Percentiles rank a stretch among this genome's conserved stretches.
phyloP scores from a whole-genome alignment of 2,113 vertebrate genomes.

The Burhinus bistriatus region DNA sequence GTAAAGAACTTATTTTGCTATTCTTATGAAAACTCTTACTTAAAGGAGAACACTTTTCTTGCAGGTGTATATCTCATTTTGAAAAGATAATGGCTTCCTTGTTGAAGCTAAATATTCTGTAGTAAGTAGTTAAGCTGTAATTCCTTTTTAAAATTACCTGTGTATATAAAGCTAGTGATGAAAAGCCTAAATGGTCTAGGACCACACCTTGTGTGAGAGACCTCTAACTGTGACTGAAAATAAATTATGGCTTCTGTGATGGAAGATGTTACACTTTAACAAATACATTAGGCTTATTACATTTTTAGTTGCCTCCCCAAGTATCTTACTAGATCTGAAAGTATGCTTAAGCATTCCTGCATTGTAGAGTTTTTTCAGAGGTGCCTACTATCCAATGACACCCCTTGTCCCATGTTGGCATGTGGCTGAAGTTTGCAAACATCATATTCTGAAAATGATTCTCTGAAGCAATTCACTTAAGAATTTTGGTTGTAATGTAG shows the following conservation, averaged over 20 bases:
- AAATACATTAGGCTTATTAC: conserved; percentile 1
- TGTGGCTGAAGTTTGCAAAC: conserved; percentile 35
- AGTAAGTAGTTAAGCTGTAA: conserved; percentile 61
- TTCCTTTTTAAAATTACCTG: conserved; percentile 55
- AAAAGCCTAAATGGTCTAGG: conserved; percentile 70
- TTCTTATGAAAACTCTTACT: conserved; percentile 57
- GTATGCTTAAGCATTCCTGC: conserved; percentile 51
- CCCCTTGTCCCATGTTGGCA: conserved; percentile 6
- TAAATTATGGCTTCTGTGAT: conserved; percentile 67
- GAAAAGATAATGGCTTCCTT: conserved; percentile 70
- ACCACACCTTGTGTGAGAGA: conserved; percentile 76
- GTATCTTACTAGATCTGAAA: conserved; percentile 34
- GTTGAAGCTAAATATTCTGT: conserved; percentile 72
- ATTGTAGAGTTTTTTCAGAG: conserved; percentile 26
- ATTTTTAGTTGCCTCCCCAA: conserved; percentile 32
- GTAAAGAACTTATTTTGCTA: conserved; percentile 71
- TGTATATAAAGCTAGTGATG: conserved; percentile 56
- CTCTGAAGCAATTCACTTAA: not conserved
- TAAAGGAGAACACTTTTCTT: conserved; percentile 66
- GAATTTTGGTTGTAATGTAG: not conserved
- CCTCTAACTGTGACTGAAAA: conserved; percentile 52
- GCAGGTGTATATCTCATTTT: conserved; percentile 67
- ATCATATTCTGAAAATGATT: not conserved
- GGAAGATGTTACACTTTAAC: conserved; percentile 38
- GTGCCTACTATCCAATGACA: conserved; percentile 28